Conservation (phyloP, 2,113 vertebrate species). For the Heliornis fulica region DNA sequence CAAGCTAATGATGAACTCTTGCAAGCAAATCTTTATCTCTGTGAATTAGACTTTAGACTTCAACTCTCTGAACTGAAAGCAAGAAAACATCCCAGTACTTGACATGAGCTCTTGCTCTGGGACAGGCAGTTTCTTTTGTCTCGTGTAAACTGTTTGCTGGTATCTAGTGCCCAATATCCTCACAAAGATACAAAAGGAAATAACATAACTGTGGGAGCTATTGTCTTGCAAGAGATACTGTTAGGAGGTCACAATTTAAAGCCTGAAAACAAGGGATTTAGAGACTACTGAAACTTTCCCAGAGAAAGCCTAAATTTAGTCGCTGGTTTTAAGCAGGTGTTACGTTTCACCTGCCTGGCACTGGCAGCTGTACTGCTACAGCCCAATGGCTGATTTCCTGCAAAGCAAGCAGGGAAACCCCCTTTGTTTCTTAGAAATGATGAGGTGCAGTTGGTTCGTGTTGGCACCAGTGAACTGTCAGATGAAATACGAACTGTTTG, state of each 20-base stretch:
- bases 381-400: not conserved
- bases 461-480: not conserved
- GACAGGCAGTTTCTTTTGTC: not conserved
- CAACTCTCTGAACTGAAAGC: not conserved
- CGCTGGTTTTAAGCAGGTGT: not conserved
- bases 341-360: not conserved
- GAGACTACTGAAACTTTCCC: not conserved
- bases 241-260: not conserved
- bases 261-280: not conserved
- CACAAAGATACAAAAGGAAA: not conserved
- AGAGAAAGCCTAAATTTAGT: not conserved
- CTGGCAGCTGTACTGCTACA: not conserved
- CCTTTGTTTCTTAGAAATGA: not conserved
- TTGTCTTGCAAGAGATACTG: not conserved
- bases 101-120: not conserved
- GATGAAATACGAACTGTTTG: not conserved
- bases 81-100: not conserved
- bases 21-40: accelerated
- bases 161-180: not conserved
- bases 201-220: not conserved
- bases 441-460: not conserved
- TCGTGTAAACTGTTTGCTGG: not conserved
- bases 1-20: not conserved
- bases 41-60: not conserved
- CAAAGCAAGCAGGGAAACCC: not conserved